Conservation (phyloP, 2,797 vertebrate species). For the Chanos chanos region DNA sequence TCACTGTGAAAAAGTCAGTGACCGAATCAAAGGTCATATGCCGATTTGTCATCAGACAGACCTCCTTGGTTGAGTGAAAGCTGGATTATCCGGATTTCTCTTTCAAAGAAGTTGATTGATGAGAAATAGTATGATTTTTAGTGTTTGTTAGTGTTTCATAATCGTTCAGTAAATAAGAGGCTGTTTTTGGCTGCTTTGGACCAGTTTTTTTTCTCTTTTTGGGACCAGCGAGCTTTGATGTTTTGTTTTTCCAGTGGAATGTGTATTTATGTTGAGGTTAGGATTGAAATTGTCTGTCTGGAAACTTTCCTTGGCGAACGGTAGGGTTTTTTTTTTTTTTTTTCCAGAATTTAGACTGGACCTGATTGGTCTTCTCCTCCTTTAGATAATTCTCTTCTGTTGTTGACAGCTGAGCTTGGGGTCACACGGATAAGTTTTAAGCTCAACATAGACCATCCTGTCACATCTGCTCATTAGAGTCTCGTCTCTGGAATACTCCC, state of each 20-base stretch:
- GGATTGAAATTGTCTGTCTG: slow-evolving; percentile 23
- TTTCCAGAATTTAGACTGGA: slow-evolving; percentile 25
- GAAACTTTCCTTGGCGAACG: slow-evolving; percentile 33
- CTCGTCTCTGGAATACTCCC: slow-evolving; percentile 21
- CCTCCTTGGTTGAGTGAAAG: no score
- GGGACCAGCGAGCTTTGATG: no score
- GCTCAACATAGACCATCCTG: slow-evolving; percentile 10
- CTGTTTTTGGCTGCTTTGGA: neutral
- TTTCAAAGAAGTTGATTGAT: no score
- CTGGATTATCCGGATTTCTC: no score
- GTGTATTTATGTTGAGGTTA: slow-evolving; percentile 13
- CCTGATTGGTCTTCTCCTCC: slow-evolving; percentile 16
- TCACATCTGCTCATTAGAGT: slow-evolving; percentile 18
- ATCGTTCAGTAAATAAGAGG: no score
- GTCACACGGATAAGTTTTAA: slow-evolving; percentile 14
- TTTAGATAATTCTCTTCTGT: slow-evolving; percentile 5
- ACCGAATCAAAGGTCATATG: no score
- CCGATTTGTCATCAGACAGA: no score
- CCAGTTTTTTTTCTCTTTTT: slow-evolving; percentile 12
- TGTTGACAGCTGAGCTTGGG: neutral
- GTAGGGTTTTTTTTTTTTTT: no score
- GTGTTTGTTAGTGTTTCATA: neutral
- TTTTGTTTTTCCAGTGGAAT: no score
- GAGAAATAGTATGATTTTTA: no score
- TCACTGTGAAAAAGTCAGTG: no score